Percentiles rank a stretch among this genome's conserved stretches.
These are phyloP conservation scores for Melanogrammus aeglefinus DNA, from an alignment of 2,797 vertebrate species.

Conservation along the genomic window DNA sequence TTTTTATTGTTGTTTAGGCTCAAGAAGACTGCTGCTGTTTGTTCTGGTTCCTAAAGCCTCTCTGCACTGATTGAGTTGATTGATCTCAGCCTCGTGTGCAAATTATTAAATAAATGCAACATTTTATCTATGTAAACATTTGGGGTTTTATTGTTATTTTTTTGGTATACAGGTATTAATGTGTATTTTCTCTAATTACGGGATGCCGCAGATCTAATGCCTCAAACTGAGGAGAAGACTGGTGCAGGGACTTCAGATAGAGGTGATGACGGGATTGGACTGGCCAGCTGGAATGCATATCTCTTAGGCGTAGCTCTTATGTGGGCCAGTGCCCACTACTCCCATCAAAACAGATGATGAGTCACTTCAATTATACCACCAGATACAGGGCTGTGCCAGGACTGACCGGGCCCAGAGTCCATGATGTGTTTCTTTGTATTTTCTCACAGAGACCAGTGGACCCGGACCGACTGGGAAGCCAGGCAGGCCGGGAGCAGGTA, in stretches of 20 bases:
- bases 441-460: constrained; percentile 12
- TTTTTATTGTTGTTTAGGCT: background rate
- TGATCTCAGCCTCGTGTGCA: no score
- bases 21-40: background rate
- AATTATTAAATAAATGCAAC: background rate
- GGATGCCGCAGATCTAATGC: constrained; percentile 41
- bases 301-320: background rate
- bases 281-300: background rate
- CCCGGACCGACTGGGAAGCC: constrained; percentile 39
- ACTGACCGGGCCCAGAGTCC: background rate
- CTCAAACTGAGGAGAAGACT: background rate
- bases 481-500: constrained; percentile 51
- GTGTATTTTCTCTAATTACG: background rate
- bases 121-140: background rate
- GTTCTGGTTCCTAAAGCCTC: background rate
- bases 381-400: background rate
- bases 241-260: constrained; percentile 26
- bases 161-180: background rate
- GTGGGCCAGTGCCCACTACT: background rate
- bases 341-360: background rate
- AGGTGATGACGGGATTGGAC: constrained; percentile 32
- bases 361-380: background rate
- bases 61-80: background rate
- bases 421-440: background rate
- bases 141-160: background rate